Evolutionary conservation across 2,888 invertebrate genomes (phyloP).

Genomic region (Apodemia zela): DNA sequence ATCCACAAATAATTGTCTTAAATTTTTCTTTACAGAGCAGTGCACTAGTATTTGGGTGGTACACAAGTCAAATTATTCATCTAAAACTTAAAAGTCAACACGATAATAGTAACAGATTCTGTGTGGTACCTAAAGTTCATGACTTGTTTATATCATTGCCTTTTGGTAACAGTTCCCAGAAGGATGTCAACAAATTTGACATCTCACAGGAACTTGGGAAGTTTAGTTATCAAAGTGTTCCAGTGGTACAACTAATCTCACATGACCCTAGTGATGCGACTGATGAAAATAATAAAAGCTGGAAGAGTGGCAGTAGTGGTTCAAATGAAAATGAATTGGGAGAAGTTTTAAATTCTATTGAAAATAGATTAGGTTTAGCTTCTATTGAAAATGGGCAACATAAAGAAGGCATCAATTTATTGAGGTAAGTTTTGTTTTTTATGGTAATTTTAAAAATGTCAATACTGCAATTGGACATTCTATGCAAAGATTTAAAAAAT

Average conservation of each 20-base stretch:
- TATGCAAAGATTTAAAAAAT: too few relatives aligned
- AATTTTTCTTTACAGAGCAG: constrained; percentile 72
- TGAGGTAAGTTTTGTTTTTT: constrained; percentile 51
- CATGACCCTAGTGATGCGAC: constrained; percentile 51
- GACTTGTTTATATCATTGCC: constrained; percentile 39
- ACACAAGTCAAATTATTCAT: constrained; percentile 79
- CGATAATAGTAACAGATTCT: constrained; percentile 38
- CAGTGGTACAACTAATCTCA: constrained; percentile 59
- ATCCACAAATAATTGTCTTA: neutral
- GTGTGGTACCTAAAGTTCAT: constrained; percentile 32
- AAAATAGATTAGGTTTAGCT: constrained; percentile 80
- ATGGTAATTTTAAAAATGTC: neutral
- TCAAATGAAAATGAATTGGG: constrained; percentile 64
- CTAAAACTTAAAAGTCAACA: constrained; percentile 52
- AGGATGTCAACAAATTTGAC: constrained; percentile 33
- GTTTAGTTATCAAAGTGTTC: constrained; percentile 42
- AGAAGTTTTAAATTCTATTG: constrained; percentile 79
- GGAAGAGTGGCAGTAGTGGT: constrained; percentile 39
- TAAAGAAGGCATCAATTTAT: constrained; percentile 76
- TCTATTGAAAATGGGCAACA: constrained; percentile 79
- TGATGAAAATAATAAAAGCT: constrained; percentile 31
- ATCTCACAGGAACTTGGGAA: constrained; percentile 46
- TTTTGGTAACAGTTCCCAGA: constrained; percentile 20
- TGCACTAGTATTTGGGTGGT: constrained; percentile 82
- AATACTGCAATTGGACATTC: neutral